Evolutionary conservation across 30 jellyfish, hydroid and myxozoan genomes (phyloP), one percentile per base, ranked within the genome.

Genomic region (Turritopsis rubra): DNA sequence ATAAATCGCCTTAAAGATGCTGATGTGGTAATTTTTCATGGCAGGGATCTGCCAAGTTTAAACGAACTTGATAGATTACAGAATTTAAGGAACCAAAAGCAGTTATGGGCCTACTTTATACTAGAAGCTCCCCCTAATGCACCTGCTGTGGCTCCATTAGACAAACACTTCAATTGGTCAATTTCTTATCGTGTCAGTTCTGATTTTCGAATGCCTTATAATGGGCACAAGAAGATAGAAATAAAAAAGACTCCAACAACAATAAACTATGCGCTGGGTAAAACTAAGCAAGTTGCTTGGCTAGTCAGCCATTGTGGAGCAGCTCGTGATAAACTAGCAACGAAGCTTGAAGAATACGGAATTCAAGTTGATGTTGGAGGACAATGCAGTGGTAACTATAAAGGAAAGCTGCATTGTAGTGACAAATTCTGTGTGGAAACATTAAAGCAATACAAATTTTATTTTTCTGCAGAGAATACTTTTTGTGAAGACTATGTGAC

Each of bases 401-500:
- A 78, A 29, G 74, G 84, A 23, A 21, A 54, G 0, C 30, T 90
- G 28, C 23, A 54, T 16, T 90, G 97, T 60, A 26, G 41, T 13
- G 71, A 21, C 53, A 23, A 22, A 68, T n/a, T 23, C 1, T 84
- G 96, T 60, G 21, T 54, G 31, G 76, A 85, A 21, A 73, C 84
- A 16, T 18, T 79, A n/a, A 53, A 65, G 18, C 76, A 78, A 29
- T 86, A 54, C 60, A 90, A 90, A 83, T 90, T 90, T 84, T 90
- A 90, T 65, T 86, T 90, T 4, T 89, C 97, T 9, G 85, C 86
- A 75, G 97, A 90, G 52, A 90, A 86, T 72, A 30, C 25, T 19
- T 85, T 80, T 60, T 90, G 97, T 81, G 85, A 79, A 23, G 91
- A 86, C 24, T 90, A 90, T 81, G 93, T 90, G 23, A 90, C 97